Evolutionary conservation across 2,888 invertebrate species (phyloP).

Genomic region (Antheraea assamensis): DNA sequence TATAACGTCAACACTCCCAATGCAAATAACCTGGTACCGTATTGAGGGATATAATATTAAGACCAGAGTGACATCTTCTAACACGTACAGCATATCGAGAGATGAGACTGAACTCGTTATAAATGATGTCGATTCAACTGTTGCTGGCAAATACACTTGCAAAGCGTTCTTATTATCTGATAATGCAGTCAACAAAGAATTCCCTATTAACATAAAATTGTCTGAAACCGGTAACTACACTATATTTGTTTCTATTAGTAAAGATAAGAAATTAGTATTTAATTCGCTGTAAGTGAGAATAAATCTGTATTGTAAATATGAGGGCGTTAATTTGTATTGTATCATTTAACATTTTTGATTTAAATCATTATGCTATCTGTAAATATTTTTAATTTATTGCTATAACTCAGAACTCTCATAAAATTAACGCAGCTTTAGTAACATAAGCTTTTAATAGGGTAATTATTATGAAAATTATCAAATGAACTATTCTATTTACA

Average conservation of each 20-base stretch:
- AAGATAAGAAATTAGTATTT: neutral
- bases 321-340: neutral
- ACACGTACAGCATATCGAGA: neutral
- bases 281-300: neutral
- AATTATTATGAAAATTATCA: neutral
- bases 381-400: too few species aligned
- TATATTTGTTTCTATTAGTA: neutral
- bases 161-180: neutral
- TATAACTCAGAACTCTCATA: neutral
- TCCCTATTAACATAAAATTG: neutral
- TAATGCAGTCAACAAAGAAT: neutral
- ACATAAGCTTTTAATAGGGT: neutral
- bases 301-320: neutral
- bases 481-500: neutral
- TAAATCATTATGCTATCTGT: too few species aligned
- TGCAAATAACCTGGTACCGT: slow-evolving; percentile 21
- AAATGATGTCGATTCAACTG: neutral
- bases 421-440: neutral
- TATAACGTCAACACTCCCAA: slow-evolving; percentile 19
- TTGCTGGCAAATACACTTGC: slow-evolving; percentile 15
- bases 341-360: neutral
- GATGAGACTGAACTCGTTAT: neutral
- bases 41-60: neutral
- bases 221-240: neutral
- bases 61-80: neutral